phyloP scores from a whole-genome alignment of 2,797 vertebrate species.

The Chelmon rostratus region DNA sequence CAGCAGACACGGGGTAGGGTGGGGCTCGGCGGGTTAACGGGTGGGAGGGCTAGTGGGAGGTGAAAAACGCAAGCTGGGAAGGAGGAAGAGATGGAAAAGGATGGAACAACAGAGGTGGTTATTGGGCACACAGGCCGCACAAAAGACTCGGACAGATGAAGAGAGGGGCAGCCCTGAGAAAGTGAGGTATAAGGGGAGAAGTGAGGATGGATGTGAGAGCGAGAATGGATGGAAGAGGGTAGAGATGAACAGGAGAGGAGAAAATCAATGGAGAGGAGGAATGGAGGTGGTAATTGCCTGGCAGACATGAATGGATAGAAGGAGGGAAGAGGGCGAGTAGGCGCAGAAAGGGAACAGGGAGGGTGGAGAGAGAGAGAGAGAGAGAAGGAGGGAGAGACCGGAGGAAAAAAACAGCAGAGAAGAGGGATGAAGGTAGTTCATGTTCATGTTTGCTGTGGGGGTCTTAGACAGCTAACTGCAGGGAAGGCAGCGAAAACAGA shows the following conservation, averaged over 20 bases:
- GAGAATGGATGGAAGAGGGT: slow-evolving; percentile 49
- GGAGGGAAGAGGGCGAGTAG: slow-evolving; percentile 38
- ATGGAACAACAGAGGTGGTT: slow-evolving; percentile 36
- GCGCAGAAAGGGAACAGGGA: slow-evolving; percentile 44
- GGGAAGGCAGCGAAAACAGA: not conserved
- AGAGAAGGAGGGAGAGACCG: slow-evolving; percentile 2
- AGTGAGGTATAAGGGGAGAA: slow-evolving; percentile 27
- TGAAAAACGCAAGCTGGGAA: slow-evolving; percentile 28
- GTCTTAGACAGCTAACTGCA: slow-evolving; percentile 29
- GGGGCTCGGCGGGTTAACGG: slow-evolving; percentile 32
- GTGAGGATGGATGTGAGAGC: slow-evolving; percentile 51
- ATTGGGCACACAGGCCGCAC: slow-evolving; percentile 27
- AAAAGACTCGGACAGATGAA: slow-evolving; percentile 49
- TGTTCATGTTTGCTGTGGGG: slow-evolving; percentile 13
- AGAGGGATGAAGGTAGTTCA: slow-evolving; percentile 31
- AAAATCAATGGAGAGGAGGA: slow-evolving; percentile 73
- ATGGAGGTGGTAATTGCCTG: slow-evolving; percentile 74
- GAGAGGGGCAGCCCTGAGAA: slow-evolving; percentile 38
- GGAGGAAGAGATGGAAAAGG: slow-evolving; percentile 19
- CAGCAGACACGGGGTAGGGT: slow-evolving; percentile 44
- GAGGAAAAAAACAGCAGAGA: slow-evolving; percentile 6
- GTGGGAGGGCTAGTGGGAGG: slow-evolving; percentile 16
- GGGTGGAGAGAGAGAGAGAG: not conserved
- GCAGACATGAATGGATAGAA: slow-evolving; percentile 66
- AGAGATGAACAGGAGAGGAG: slow-evolving; percentile 57